Base-by-base conservation (phyloP, 2,797 vertebrate genomes). In the Falco columbarius region DNA sequence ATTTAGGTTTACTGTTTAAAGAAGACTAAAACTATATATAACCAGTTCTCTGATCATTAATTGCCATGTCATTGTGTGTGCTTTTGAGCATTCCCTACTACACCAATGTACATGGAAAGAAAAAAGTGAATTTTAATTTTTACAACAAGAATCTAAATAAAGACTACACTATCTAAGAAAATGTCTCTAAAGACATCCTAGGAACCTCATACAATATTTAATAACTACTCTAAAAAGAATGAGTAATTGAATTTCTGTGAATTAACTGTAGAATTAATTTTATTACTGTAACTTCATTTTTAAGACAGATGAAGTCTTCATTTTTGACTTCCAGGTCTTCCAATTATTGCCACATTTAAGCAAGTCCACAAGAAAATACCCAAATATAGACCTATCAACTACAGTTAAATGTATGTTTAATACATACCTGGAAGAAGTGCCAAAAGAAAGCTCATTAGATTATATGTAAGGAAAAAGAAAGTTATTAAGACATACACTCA, bases 1-100 rank as follows among this genome's bases (percentile, higher is more conserved):
- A 71, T 4, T 27, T 32, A 32, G n/a, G 12, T 42, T 80, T 76
- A 30, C 13, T 46, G 8, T 44, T 63, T 23, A 66, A 23, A 70
- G 7, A 73, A 1, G 0, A 54, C 32, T 34, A 12, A 55, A 86
- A 36, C 20, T 21, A 38, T 8, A 11, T 9, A 40, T 5, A 54
- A 40, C 1, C 51, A 55, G 9, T 26, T 51, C 22, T 88, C 26
- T 56, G 9, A 73, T 61, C 27, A 44, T 52, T 52, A 68, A 38
- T 17, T 6, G 2, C 18, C 21, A 24, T 6, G 4, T 4, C 10
- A 16, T 13, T 6, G 1, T 27, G 34, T 3, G 10, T 20, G 16
- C 32, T 87, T 81, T 4, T n/a, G 21, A 75, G n/a, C 2, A 6
- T 15, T 59, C 6, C 6, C 23, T 59, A 72, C 20, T 52, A 65